A percentile compares a stretch with the other conserved stretches of the same genome.
Evolutionary conservation across 2,797 vertebrate genomes (phyloP).

Genomic region (Myotis daubentonii): DNA sequence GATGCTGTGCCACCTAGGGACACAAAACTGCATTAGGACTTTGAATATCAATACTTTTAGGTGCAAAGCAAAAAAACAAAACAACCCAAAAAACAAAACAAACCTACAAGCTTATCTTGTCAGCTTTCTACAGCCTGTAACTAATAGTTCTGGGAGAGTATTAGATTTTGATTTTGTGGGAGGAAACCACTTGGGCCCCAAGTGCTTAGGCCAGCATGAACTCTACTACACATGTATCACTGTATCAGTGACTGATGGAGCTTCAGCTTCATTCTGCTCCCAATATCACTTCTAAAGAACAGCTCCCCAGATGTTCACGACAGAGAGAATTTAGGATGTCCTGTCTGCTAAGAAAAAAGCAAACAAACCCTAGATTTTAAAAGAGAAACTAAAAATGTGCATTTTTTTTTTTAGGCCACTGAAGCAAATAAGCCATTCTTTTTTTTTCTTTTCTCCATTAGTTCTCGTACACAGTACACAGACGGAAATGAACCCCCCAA

Average conservation of each 20-base stretch:
- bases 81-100: background rate
- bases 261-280: conserved; percentile 60
- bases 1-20: conserved; percentile 93
- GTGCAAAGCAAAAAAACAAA: conserved; percentile 29
- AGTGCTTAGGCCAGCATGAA: conserved; percentile 78
- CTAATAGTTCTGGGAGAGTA: conserved; percentile 60
- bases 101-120: background rate
- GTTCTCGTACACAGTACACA: background rate
- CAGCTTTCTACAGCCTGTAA: conserved; percentile 42
- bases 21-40: conserved; percentile 64
- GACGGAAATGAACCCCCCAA: background rate
- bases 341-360: background rate
- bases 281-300: background rate
- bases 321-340: conserved; percentile 23
- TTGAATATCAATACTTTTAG: background rate
- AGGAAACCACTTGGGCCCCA: conserved; percentile 54
- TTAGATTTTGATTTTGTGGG: conserved; percentile 69
- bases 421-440: background rate
- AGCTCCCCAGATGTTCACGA: conserved; percentile 25
- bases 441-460: background rate
- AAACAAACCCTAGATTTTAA: conserved; percentile 19
- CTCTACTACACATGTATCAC: conserved; percentile 37
- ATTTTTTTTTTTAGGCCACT: background rate
- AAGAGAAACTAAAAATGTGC: background rate
- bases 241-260: conserved; percentile 58